phyloP scores from a whole-genome alignment of 2,888 invertebrate species.

The Syrphus vitripennis region DNA sequence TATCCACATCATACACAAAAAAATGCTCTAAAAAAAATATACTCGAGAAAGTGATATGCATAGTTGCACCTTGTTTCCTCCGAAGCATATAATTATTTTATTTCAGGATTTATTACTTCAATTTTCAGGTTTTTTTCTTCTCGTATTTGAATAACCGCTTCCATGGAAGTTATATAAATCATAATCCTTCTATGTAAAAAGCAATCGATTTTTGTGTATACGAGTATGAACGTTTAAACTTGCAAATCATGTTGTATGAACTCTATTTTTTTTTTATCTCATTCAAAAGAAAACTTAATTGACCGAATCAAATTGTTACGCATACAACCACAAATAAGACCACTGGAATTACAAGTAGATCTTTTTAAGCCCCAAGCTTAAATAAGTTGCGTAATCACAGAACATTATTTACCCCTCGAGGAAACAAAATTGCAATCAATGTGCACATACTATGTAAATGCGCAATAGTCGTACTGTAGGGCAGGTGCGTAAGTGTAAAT shows the following conservation, averaged over 20 bases:
- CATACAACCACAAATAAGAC: background rate
- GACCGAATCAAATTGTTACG: background rate
- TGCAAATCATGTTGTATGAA: background rate
- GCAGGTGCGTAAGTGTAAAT: background rate
- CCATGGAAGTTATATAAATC: background rate
- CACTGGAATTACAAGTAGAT: background rate
- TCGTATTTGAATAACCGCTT: background rate
- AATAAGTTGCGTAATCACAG: slow-evolving; percentile 2
- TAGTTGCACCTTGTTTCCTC: background rate
- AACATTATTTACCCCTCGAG: background rate
- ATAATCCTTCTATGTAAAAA: background rate
- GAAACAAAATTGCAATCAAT: background rate
- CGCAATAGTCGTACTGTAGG: background rate
- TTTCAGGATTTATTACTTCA: background rate
- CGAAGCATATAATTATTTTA: background rate
- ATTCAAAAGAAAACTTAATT: background rate
- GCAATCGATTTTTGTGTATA: background rate
- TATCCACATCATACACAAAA: background rate
- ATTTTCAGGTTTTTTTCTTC: background rate
- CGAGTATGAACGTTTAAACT: background rate
- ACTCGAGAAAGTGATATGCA: background rate
- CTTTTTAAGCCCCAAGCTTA: background rate
- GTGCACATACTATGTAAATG: background rate
- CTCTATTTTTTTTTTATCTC: background rate
- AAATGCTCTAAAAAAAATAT: background rate